Conservation (phyloP, 2,888 invertebrate genomes). For the Villa cingulata region DNA sequence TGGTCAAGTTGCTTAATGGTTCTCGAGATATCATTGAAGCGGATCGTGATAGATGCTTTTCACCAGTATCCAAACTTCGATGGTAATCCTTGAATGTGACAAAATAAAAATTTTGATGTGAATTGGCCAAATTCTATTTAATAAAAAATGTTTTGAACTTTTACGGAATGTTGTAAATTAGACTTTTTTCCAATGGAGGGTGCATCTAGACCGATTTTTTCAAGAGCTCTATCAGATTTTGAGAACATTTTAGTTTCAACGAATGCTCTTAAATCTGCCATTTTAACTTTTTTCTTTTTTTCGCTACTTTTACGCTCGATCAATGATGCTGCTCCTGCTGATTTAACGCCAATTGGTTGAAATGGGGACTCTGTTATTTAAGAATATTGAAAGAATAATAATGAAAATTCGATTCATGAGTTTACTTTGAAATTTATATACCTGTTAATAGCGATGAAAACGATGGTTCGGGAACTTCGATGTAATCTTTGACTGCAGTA, state of each 20-base stretch:
- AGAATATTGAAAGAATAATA: no score
- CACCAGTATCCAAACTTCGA: slow-evolving; percentile 67
- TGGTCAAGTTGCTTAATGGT: slow-evolving; percentile 59
- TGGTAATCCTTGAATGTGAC: slow-evolving; percentile 52
- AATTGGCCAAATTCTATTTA: no score
- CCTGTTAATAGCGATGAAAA: background rate
- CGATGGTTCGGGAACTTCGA: slow-evolving; percentile 60
- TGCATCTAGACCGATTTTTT: slow-evolving; percentile 68
- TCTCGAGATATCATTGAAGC: slow-evolving; percentile 53
- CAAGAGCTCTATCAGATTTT: slow-evolving; percentile 80
- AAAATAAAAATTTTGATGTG: slow-evolving; percentile 16
- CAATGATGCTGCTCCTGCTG: slow-evolving; percentile 10
- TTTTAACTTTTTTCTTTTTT: slow-evolving; percentile 79
- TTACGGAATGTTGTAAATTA: slow-evolving; percentile 47
- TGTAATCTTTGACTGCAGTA: slow-evolving; percentile 51
- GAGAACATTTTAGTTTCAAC: slow-evolving; percentile 84
- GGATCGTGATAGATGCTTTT: slow-evolving; percentile 58
- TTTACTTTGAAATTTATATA: background rate
- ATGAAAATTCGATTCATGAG: no score
- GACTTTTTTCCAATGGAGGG: slow-evolving; percentile 41
- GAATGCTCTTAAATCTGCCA: slow-evolving; percentile 81
- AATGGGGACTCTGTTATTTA: slow-evolving; percentile 14
- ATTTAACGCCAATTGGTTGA: slow-evolving; percentile 9
- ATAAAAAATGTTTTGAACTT: background rate
- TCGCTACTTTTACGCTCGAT: slow-evolving; percentile 58